A percentile compares a stretch with the other conserved stretches of the same genome.
Evolutionary conservation across 2,797 vertebrate species (phyloP).

Genomic region (Crocidura indochinensis): DNA sequence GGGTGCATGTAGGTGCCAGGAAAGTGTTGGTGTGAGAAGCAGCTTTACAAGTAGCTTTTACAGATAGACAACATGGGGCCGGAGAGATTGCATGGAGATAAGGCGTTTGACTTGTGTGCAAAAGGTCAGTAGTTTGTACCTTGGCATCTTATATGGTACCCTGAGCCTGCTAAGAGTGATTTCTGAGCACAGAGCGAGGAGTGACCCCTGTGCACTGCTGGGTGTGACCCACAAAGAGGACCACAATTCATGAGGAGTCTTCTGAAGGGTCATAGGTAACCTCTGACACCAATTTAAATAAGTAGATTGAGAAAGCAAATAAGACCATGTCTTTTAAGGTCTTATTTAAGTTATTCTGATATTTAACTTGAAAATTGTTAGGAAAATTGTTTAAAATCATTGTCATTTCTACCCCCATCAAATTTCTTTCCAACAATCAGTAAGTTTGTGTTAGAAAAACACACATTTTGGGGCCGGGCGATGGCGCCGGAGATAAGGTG

Average conservation of each 20-base stretch:
- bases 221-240: no score
- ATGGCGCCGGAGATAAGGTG: no score
- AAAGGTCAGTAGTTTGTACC: no score
- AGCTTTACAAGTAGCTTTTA: no score
- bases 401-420: not conserved
- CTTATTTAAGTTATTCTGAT: not conserved
- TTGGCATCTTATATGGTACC: no score
- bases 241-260: not conserved
- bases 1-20: not conserved
- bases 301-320: not conserved
- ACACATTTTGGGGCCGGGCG: no score
- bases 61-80: no score
- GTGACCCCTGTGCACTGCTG: no score
- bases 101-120: no score
- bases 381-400: not conserved
- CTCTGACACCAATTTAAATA: conserved; percentile 6
- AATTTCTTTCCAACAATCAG: not conserved
- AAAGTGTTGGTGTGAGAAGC: not conserved
- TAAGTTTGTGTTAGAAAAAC: conserved; percentile 38
- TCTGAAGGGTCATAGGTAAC: not conserved
- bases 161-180: no score
- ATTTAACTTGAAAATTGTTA: not conserved
- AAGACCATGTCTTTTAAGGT: not conserved
- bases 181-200: no score
- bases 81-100: no score